Evolutionary conservation across 2,113 vertebrate species (phyloP).

Genomic region (Elaphurus davidianus): DNA sequence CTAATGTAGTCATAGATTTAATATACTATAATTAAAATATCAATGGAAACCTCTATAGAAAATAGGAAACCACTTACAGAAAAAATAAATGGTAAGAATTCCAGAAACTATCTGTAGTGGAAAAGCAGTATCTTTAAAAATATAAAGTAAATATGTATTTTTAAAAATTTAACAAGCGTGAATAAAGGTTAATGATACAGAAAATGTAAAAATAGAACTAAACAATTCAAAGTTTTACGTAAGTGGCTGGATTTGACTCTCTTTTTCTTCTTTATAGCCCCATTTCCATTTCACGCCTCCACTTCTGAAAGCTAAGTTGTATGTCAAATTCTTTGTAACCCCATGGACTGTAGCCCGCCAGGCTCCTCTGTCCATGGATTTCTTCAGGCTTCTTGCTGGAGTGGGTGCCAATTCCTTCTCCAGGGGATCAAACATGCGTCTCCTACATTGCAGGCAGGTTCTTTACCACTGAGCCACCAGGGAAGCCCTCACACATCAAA

Average conservation of each 20-base stretch:
- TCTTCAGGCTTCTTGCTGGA: neutral
- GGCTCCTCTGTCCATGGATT: neutral
- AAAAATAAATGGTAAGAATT: neutral
- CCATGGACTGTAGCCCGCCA: neutral
- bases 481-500: neutral
- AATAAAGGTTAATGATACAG: neutral
- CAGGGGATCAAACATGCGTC: neutral
- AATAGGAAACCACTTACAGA: neutral
- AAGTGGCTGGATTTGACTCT: neutral
- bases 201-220: neutral
- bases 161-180: neutral
- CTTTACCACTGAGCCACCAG: neutral
- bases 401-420: neutral
- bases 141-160: neutral
- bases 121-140: neutral
- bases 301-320: neutral
- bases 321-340: neutral
- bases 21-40: neutral
- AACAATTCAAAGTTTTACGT: neutral
- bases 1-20: neutral
- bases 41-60: neutral
- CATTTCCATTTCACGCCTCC: neutral
- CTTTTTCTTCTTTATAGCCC: neutral
- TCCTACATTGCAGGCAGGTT: neutral
- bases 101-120: neutral